A percentile compares a stretch with the other conserved stretches of the same genome.
These are phyloP conservation scores for Acomys russatus DNA, from an alignment of 2,797 vertebrate species.

Conservation along the genomic window DNA sequence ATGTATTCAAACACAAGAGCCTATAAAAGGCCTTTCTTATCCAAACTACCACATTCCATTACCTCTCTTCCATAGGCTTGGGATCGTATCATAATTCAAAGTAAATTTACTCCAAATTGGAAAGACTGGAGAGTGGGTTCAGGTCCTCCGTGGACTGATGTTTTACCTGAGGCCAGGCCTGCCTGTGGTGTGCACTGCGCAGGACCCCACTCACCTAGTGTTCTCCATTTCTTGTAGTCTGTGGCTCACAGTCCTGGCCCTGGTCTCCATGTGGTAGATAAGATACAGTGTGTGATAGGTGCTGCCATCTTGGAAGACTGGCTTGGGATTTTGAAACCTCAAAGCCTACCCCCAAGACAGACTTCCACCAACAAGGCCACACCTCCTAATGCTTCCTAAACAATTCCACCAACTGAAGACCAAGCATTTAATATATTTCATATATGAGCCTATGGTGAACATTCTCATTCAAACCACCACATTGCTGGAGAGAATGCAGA, in stretches of 20 bases:
- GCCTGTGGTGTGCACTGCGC: too few relatives aligned
- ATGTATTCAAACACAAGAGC: background rate
- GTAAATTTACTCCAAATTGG: background rate
- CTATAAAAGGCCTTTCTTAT: too few relatives aligned
- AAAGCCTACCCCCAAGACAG: background rate
- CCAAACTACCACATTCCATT: background rate
- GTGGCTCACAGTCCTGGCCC: too few relatives aligned
- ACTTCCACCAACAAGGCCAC: background rate
- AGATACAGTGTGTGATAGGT: too few relatives aligned
- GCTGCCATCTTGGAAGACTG: background rate
- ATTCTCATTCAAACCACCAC: background rate
- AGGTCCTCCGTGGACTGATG: too few relatives aligned
- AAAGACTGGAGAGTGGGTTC: too few relatives aligned
- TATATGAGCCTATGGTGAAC: background rate
- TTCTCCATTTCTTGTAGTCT: too few relatives aligned
- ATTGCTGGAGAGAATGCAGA: too few relatives aligned
- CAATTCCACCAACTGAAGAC: background rate
- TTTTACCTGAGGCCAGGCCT: too few relatives aligned
- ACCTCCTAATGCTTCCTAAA: background rate
- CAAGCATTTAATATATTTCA: background rate
- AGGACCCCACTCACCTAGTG: too few relatives aligned
- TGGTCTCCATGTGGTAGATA: too few relatives aligned
- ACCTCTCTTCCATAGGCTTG: background rate
- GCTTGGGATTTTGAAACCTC: background rate
- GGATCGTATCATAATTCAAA: background rate